These are phyloP conservation scores for Phalacrocorax aristotelis DNA, from an alignment of 2,113 vertebrate genomes.

Conservation along the genomic window DNA sequence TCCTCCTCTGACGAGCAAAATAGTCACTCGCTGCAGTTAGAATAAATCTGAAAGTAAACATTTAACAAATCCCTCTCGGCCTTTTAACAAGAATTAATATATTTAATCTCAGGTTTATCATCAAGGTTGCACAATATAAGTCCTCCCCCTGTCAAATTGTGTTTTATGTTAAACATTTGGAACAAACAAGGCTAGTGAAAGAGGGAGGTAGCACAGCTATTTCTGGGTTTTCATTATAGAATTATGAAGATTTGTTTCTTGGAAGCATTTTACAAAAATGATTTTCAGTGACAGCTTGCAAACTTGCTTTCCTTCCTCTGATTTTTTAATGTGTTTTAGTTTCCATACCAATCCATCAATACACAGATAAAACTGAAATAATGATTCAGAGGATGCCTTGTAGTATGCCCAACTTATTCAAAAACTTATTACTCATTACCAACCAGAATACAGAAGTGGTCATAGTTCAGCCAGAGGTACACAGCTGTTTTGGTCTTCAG, in stretches of 20 bases:
- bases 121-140: background rate
- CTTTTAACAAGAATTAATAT: background rate
- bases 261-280: background rate
- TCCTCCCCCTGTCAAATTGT: background rate
- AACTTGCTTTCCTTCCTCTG: background rate
- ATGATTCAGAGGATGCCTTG: background rate
- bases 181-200: background rate
- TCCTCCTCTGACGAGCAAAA: background rate
- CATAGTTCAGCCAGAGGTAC: background rate
- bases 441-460: background rate
- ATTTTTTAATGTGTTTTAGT: background rate
- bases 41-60: background rate
- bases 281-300: conserved; percentile 6
- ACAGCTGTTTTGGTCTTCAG: background rate
- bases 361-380: background rate
- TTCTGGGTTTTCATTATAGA: background rate
- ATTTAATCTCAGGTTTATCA: background rate
- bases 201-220: background rate
- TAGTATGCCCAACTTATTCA: background rate
- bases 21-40: background rate
- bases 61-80: background rate
- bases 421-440: background rate
- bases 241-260: conserved; percentile 9
- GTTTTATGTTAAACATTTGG: background rate
- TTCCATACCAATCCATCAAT: background rate